Base-by-base conservation (phyloP, 1,140 invertebrate species). In the Ceratina japonica region DNA sequence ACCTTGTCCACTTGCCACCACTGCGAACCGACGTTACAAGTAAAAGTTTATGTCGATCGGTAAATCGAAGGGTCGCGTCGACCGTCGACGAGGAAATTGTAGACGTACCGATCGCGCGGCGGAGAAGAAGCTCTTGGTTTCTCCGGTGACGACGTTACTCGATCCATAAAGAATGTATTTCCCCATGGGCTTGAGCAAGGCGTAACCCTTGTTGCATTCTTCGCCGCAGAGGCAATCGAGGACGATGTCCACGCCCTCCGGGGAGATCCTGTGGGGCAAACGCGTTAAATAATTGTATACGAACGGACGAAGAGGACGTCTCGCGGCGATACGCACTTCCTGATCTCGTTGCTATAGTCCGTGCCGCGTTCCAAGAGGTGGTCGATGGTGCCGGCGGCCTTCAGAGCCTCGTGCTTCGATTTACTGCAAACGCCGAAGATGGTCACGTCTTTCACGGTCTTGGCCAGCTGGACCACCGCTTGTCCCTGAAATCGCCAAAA, bases 1-100 rank as follows among this genome's bases (percentile, higher is more conserved):
- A 98, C 94, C 92, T 97, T 98, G 90, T 97, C 97, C 22, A 97
- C 96, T 93, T 97, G 96, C 97, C 96, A 98, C 97, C 97, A 98
- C 96, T 96, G 88, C 18, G 59, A 75, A 37, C 56, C 3, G 18
- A 63, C 20, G 3, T 7, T 3, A 20, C 24, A 27, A 12, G 1
- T 31, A 8, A 7, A 49, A 20, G 8, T 22, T 59, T 10, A 3
- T 15, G n/a, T 63, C 0, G 2, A 27, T 44, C 5, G 10, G 0
- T 44, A 44, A 44, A 44, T 44, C 10, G 37, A 44, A 44, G 10
- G 5, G 37, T 44, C 10, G 37, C 10, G 10, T 44, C 37, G 10
- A 44, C 10, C 10, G 10, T 44, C 3, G 37, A 2, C 37, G 10
- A 44, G 0, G 37, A 44, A 44, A 44, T 44, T 44, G 10, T 8